These are phyloP conservation scores for Origma solitaria DNA, from an alignment of 2,113 vertebrate genomes.

Conservation along the genomic window DNA sequence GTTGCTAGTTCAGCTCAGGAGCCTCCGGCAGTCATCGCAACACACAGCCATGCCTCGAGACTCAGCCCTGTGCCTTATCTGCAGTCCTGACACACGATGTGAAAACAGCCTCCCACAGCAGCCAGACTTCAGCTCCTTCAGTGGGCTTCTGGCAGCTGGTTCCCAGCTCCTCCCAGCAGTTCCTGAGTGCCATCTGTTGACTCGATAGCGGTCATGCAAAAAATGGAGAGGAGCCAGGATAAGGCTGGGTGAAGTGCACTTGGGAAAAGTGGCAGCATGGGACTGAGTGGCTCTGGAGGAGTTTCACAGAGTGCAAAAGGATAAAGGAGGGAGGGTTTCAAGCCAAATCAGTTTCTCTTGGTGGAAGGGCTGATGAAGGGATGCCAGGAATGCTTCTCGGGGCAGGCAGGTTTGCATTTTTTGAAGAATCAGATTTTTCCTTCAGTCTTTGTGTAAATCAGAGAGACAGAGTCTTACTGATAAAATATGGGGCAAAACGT, in stretches of 20 bases:
- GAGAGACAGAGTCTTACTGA: background rate
- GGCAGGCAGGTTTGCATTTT: background rate
- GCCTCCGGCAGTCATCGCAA: background rate
- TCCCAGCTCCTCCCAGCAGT: background rate
- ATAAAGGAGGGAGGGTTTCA: background rate
- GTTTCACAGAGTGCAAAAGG: background rate
- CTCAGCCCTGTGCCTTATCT: background rate
- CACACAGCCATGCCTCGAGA: background rate
- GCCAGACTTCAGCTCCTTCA: background rate
- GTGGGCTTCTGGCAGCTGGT: background rate
- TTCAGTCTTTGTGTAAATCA: background rate
- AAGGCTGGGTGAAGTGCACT: background rate
- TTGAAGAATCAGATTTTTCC: background rate
- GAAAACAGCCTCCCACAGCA: background rate
- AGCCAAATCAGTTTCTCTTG: background rate
- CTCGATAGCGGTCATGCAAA: background rate
- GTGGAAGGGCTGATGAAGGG: background rate
- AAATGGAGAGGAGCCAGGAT: background rate
- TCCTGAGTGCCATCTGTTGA: conserved; percentile 55
- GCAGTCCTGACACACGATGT: fast-evolving
- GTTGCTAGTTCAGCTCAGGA: background rate
- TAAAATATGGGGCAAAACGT: background rate
- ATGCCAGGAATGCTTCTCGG: background rate
- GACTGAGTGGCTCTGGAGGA: background rate
- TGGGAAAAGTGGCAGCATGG: background rate